Evolutionary conservation across 2,113 vertebrate species (phyloP).

Genomic region (Sylvietta virens): DNA sequence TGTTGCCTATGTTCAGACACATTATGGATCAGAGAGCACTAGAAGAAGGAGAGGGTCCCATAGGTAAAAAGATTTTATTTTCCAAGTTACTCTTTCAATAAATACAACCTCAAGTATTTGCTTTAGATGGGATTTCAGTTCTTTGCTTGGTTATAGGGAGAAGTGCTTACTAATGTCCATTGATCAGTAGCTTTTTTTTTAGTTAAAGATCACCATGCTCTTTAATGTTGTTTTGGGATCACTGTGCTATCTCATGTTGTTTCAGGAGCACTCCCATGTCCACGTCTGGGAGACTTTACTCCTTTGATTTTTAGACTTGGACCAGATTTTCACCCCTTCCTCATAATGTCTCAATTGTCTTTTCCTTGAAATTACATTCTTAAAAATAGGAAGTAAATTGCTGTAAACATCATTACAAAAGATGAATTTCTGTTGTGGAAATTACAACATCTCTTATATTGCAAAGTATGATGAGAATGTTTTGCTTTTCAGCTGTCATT

Average conservation of each 20-base stretch:
- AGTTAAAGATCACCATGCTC: neutral
- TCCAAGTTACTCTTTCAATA: neutral
- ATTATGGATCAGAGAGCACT: constrained; percentile 95
- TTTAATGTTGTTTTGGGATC: neutral
- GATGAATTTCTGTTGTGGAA: neutral
- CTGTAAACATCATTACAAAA: neutral
- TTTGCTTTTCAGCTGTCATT: constrained; percentile 84
- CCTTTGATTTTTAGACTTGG: neutral
- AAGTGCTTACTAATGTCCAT: neutral
- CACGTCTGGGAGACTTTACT: neutral
- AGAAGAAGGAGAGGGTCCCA: constrained; percentile 94
- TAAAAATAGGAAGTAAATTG: neutral
- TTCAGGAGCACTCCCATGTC: neutral
- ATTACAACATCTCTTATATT: neutral
- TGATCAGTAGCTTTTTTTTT: neutral
- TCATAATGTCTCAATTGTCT: neutral
- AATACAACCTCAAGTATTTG: neutral
- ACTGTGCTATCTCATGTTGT: neutral
- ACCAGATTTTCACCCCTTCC: neutral
- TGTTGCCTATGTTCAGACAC: constrained; percentile 97
- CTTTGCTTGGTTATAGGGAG: neutral
- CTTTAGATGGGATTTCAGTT: neutral
- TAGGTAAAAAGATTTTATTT: constrained; percentile 71
- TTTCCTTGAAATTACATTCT: neutral
- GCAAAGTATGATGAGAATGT: neutral